Percentiles rank a stretch among this genome's conserved stretches.
phyloP scores from a whole-genome alignment of 2,888 invertebrate species.

The Vanessa cardui region DNA sequence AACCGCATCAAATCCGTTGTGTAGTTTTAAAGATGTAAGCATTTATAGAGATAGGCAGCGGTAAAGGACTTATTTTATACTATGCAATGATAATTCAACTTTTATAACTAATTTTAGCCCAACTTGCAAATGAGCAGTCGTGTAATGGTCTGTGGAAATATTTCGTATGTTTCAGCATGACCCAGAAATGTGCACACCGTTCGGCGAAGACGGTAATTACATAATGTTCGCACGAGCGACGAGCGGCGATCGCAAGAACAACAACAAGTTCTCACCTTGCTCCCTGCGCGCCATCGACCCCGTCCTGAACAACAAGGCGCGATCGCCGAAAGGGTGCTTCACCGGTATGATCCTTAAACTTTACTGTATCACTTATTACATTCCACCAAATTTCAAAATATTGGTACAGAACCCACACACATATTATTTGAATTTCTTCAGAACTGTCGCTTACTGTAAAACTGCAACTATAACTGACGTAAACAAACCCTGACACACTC shows the following conservation, averaged over 20 bases:
- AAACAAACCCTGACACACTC: no score
- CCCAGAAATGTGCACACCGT: slow-evolving; percentile 96
- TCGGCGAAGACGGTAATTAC: slow-evolving; percentile 98
- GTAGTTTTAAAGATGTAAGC: no score
- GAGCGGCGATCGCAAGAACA: slow-evolving; percentile 98
- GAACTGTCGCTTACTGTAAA: no score
- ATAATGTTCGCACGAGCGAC: slow-evolving; percentile 99
- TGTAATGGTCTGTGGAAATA: background rate
- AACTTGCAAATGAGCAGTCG: background rate
- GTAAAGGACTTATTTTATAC: no score
- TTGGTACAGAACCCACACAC: background rate
- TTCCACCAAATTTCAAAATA: no score
- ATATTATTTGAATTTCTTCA: no score
- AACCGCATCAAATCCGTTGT: no score
- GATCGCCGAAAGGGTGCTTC: slow-evolving; percentile 95
- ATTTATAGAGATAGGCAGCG: no score
- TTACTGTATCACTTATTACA: background rate
- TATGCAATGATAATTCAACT: background rate
- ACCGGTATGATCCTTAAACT: slow-evolving; percentile 83
- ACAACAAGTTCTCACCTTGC: slow-evolving; percentile 98
- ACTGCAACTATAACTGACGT: no score
- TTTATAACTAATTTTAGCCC: background rate
- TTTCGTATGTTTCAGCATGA: slow-evolving; percentile 88
- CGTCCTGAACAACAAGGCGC: slow-evolving; percentile 95
- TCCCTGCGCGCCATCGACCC: slow-evolving; percentile 96